Evolutionary conservation across 2,797 vertebrate genomes (phyloP), one percentile per base, ranked within the genome.

Genomic region (Pampus argenteus): DNA sequence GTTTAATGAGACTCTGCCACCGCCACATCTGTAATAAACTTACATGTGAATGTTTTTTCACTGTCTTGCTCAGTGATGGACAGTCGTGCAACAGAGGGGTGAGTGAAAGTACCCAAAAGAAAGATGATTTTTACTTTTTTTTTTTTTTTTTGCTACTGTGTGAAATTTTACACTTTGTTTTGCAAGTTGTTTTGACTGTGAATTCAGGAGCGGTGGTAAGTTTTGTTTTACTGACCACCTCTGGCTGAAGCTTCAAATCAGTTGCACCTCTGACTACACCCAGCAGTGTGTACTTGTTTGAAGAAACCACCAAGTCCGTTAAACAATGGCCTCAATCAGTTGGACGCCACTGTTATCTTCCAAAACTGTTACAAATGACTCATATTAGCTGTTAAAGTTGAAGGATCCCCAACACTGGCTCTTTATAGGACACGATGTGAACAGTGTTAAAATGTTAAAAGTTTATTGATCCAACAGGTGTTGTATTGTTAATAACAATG

Each of bases 1-100:
- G 13, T 56, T 64, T 61, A 25, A 58, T 42, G 3, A 62, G 44
- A 17, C 57, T 52, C 5, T 52, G 9, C 61, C 23, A 42, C 36
- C 48, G 18, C 36, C 17, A 9, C 17, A 54, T 71, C 42, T 49
- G 23, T 20, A n/a, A 44, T 23, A 26, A 66, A 48, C 15, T 17
- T 1, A 31, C 23, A 62, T 22, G 9, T 44, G 2, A 17, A 61
- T 17, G n/a, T 58, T 18, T 55, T 50, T 55, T 67, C 34, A 57
- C 56, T 10, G 49, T 58, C 17, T 29, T 42, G 17, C 6, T 44
- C 38, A 40, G 23, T 34, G 45, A 42, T 14, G 4, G 13, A 31
- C 17, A 51, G n/a, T 15, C 3, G 44, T 25, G 13, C 28, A 31
- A 20, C n/a, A 29, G 4, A 56, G n/a, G 31, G 1, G 10, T 36